Percentiles rank a stretch among this genome's conserved stretches.
Conservation (phyloP, 1,140 invertebrate species). For the silkworm (Bombyx mori) region DNA sequence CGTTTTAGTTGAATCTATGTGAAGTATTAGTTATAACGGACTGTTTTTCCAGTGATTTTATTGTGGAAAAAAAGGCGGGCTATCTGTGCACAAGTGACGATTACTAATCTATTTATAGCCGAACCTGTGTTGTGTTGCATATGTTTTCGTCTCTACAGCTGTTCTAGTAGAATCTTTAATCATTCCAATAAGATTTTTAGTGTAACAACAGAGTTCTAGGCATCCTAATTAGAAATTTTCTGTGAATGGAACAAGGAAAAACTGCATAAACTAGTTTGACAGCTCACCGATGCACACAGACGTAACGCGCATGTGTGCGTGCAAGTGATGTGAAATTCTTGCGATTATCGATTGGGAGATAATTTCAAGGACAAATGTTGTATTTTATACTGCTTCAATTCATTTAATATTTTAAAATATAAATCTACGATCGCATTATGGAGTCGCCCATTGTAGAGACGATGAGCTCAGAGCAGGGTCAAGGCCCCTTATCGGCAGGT, state of each 20-base stretch:
- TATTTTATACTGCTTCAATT: too few relatives aligned
- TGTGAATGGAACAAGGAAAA: constrained; percentile 16
- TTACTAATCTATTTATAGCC: constrained; percentile 58
- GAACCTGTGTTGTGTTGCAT: constrained; percentile 39
- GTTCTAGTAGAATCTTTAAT: constrained; percentile 14
- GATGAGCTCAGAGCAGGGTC: too few relatives aligned
- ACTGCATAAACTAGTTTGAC: constrained; percentile 61
- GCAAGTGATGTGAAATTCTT: constrained; percentile 61
- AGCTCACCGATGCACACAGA: constrained; percentile 48
- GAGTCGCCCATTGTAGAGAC: too few relatives aligned
- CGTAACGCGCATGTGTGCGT: constrained; percentile 47
- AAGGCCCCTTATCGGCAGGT: constrained; percentile 7
- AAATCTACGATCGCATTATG: too few relatives aligned
- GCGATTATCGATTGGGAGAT: constrained; percentile 65
- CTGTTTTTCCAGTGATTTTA: constrained; percentile 31
- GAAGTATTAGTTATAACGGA: too few relatives aligned
- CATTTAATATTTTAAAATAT: too few relatives aligned
- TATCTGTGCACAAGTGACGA: constrained; percentile 57
- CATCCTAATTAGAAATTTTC: constrained; percentile 16
- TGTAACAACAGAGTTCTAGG: constrained; percentile 11
- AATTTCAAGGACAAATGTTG: constrained; percentile 51
- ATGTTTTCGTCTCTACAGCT: constrained; percentile 24
- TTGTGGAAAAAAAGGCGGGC: constrained; percentile 58
- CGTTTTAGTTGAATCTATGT: too few relatives aligned
- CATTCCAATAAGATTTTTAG: constrained; percentile 27